Conservation (phyloP, 2,888 invertebrate genomes). For the Drosophila aldrichi region DNA sequence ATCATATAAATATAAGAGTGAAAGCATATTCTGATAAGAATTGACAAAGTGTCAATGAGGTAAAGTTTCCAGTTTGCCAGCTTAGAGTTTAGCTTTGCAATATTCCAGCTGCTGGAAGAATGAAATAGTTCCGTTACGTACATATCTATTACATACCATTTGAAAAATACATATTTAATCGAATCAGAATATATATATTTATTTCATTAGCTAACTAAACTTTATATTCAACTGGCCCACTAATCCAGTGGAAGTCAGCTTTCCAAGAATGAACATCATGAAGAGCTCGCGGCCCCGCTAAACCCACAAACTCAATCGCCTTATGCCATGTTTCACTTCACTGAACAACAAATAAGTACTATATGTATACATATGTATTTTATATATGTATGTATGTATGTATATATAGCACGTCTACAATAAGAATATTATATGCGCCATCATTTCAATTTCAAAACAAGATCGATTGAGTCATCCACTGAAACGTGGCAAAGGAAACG, state of each 20-base stretch:
- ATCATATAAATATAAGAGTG: constrained; percentile 5
- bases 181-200: background rate
- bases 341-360: constrained; percentile 51
- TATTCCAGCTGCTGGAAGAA: background rate
- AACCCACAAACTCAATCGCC: constrained; percentile 43
- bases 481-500: constrained; percentile 56
- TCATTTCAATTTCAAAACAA: constrained; percentile 64
- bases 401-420: constrained; percentile 26
- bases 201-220: background rate
- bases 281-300: constrained; percentile 1
- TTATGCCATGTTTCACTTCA: constrained; percentile 46
- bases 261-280: constrained; percentile 7
- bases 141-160: background rate
- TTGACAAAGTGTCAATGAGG: background rate
- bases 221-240: background rate
- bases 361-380: constrained; percentile 11
- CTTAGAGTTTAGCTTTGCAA: background rate
- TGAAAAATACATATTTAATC: background rate
- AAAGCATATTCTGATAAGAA: constrained; percentile 15
- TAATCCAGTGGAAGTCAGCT: constrained; percentile 10
- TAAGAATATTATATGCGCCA: constrained; percentile 49
- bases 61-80: background rate
- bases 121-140: background rate
- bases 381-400: background rate
- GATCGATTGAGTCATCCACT: constrained; percentile 64